Evolutionary conservation across 2,888 invertebrate genomes (phyloP).

Genomic region (Nemotelus pantherinus): DNA sequence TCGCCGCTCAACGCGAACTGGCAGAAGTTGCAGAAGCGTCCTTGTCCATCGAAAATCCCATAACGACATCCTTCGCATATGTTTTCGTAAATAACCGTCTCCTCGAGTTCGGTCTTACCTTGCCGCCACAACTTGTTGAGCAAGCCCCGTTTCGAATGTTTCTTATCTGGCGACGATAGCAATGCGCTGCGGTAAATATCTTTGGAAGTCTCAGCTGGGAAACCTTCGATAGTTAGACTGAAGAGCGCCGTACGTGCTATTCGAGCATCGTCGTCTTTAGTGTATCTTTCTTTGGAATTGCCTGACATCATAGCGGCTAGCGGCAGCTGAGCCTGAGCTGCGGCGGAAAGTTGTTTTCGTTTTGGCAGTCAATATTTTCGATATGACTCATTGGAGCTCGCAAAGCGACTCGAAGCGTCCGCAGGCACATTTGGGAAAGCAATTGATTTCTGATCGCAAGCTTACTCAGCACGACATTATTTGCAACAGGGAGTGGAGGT

Average conservation of each 20-base stretch:
- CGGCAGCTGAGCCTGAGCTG: background rate
- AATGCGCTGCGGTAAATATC: background rate
- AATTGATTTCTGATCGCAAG: conserved; percentile 4
- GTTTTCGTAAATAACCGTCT: conserved; percentile 58
- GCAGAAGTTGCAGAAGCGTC: conserved; percentile 61
- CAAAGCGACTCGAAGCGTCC: background rate
- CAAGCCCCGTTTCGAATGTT: conserved; percentile 37
- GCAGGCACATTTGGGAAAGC: conserved; percentile 11
- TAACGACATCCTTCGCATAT: conserved; percentile 63
- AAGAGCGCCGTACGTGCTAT: conserved; percentile 14
- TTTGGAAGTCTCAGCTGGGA: background rate
- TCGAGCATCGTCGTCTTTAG: background rate
- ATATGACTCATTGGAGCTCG: conserved; percentile 44
- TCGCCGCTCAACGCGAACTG: conserved; percentile 60
- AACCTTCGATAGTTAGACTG: background rate
- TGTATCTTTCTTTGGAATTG: conserved; percentile 35
- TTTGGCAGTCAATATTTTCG: conserved; percentile 38
- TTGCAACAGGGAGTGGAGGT: background rate
- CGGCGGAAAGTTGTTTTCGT: conserved; percentile 23
- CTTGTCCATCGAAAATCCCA: conserved; percentile 61
- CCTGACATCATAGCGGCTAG: conserved; percentile 46
- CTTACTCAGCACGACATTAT: conserved; percentile 19
- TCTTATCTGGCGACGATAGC: conserved; percentile 5
- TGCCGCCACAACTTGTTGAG: conserved; percentile 43
- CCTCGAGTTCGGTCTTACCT: background rate